These are phyloP conservation scores for Mormyrus hasselquistii DNA, from an alignment of 2,797 vertebrate species.

Conservation along the genomic window DNA sequence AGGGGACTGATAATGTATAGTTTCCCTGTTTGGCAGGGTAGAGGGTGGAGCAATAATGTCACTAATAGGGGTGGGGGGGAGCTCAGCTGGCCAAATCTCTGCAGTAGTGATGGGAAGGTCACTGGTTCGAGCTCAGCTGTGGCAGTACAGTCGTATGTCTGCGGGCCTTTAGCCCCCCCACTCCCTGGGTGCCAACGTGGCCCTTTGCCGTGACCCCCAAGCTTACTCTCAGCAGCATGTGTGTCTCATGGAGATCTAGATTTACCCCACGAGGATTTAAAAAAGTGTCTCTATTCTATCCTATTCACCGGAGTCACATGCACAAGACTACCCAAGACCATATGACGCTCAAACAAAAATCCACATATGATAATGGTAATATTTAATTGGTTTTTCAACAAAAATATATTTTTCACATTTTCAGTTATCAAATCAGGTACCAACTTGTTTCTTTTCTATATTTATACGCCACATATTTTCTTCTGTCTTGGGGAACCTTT, in stretches of 20 bases:
- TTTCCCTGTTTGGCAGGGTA: not conserved
- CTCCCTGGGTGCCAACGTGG: not conserved
- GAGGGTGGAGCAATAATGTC: not conserved
- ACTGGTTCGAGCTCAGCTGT: not conserved
- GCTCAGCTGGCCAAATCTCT: not conserved
- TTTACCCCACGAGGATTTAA: not conserved
- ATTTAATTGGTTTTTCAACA: not conserved
- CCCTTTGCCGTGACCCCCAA: not conserved
- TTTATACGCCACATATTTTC: conserved; percentile 30
- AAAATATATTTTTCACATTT: not conserved
- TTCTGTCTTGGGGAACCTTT: conserved; percentile 20
- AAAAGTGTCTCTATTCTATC: not conserved
- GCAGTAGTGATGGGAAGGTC: not conserved
- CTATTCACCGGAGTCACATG: not conserved
- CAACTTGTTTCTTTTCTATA: conserved; percentile 22
- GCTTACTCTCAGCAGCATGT: not conserved
- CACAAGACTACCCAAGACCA: not conserved
- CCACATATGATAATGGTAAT: not conserved
- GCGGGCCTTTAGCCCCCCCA: not conserved
- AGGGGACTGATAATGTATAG: not conserved
- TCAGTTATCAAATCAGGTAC: not conserved
- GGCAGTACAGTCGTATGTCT: not conserved
- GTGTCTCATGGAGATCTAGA: not conserved
- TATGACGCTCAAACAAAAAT: not conserved
- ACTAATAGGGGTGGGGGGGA: not conserved